Conservation (phyloP, 2,797 vertebrate species). For the Crocodylus rhombifer region DNA sequence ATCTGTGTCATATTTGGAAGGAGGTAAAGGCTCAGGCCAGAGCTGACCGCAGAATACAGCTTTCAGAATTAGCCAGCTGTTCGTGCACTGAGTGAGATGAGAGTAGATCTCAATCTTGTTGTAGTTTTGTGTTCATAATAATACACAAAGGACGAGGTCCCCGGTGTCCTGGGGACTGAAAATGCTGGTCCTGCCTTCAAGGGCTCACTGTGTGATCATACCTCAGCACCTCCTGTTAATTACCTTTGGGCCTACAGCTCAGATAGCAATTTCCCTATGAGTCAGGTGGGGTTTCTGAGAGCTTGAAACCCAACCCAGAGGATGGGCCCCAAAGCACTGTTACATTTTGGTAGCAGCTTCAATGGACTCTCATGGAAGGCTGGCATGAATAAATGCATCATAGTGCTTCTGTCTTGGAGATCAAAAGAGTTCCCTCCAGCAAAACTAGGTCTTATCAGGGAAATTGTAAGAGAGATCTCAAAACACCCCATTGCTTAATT, state of each 20-base stretch:
- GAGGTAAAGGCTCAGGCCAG: background rate
- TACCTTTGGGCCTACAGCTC: fast-evolving
- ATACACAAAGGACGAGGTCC: background rate
- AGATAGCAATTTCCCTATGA: background rate
- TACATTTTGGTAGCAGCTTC: background rate
- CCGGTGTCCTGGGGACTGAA: background rate
- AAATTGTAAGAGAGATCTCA: background rate
- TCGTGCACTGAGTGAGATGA: background rate
- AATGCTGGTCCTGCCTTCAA: background rate
- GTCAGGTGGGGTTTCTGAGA: background rate
- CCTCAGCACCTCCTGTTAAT: fast-evolving
- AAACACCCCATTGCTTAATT: background rate
- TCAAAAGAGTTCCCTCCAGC: background rate
- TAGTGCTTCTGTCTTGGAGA: background rate
- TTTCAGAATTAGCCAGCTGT: background rate
- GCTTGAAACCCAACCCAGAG: background rate
- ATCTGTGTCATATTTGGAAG: background rate
- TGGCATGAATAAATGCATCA: background rate
- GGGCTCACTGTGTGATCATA: background rate
- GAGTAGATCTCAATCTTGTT: background rate
- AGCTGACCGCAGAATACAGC: background rate
- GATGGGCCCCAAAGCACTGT: background rate
- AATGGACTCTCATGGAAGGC: background rate
- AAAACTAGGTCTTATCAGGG: background rate
- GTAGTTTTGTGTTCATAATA: background rate